Evolutionary conservation across 2,888 invertebrate species (phyloP).

Genomic region (Spisula subtruncata): DNA sequence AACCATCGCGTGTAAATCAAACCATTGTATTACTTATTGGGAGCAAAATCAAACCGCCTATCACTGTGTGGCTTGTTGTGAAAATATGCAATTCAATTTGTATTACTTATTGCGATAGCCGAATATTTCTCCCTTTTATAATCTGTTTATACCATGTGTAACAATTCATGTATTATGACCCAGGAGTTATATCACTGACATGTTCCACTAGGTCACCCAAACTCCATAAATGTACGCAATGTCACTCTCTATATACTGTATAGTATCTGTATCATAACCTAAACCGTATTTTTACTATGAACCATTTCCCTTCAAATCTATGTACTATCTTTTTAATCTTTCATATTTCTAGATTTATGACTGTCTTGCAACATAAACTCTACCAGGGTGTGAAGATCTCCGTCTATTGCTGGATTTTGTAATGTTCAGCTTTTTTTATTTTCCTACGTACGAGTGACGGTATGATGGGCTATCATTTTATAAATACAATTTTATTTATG

Average conservation of each 20-base stretch:
- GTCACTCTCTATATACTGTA: too few relatives aligned
- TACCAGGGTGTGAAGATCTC: neutral
- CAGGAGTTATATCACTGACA: neutral
- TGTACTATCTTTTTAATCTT: slow-evolving; percentile 12
- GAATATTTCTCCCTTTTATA: too few relatives aligned
- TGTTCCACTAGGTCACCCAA: neutral
- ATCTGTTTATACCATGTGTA: too few relatives aligned
- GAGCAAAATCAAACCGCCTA: too few relatives aligned
- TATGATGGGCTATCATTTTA: neutral
- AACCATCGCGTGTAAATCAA: too few relatives aligned
- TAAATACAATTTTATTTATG: too few relatives aligned
- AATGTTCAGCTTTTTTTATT: neutral
- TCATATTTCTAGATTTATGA: neutral
- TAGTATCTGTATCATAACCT: neutral
- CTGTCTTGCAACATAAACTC: slow-evolving; percentile 24
- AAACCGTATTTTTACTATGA: neutral
- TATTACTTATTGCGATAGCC: too few relatives aligned
- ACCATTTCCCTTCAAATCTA: neutral
- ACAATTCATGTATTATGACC: neutral
- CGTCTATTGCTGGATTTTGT: neutral
- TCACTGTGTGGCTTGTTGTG: too few relatives aligned
- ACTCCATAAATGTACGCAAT: neutral
- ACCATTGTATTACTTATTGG: too few relatives aligned
- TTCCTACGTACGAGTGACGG: neutral
- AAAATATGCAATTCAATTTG: too few relatives aligned